phyloP scores from a whole-genome alignment of 2,113 vertebrate genomes.

The Notiomystis cincta region DNA sequence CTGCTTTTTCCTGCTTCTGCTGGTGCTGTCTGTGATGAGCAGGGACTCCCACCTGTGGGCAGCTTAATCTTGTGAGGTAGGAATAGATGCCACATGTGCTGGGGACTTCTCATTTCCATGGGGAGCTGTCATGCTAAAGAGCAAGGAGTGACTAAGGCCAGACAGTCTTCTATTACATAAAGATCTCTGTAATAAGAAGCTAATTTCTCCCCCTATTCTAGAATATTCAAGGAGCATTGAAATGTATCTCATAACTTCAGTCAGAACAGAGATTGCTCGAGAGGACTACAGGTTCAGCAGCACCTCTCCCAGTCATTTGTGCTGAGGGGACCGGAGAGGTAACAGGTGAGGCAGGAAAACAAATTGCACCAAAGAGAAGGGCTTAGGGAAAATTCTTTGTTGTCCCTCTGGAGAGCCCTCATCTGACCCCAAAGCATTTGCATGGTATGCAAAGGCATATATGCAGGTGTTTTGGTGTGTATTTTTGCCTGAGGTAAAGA shows the following conservation, averaged over 20 bases:
- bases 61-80: background rate
- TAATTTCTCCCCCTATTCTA: background rate
- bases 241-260: background rate
- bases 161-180: background rate
- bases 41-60: background rate
- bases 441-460: background rate
- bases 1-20: background rate
- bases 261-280: background rate
- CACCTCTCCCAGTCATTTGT: background rate
- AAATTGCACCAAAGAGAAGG: background rate
- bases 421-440: background rate
- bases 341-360: accelerated
- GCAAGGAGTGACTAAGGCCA: background rate
- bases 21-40: accelerated
- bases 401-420: background rate
- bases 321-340: background rate
- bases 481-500: background rate
- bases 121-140: background rate
- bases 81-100: accelerated
- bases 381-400: background rate
- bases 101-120: background rate
- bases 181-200: background rate
- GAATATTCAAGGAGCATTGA: background rate
- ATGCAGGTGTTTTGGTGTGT: background rate
- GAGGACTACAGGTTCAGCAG: background rate